phyloP scores from a whole-genome alignment of 2,888 invertebrate species.

The Minunthozetes semirufus region DNA sequence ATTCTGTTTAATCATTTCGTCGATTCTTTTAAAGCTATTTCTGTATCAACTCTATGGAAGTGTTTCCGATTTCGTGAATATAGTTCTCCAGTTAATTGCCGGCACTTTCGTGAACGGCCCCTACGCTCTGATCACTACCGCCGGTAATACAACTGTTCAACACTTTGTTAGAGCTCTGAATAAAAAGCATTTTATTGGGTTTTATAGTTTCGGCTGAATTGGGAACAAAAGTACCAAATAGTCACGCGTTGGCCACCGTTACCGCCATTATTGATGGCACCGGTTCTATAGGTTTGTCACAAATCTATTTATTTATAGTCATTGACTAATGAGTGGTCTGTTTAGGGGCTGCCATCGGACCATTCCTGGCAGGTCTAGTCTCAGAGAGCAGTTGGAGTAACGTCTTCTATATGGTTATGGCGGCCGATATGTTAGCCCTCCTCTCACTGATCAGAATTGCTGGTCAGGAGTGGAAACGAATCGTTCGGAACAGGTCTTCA shows the following conservation, averaged over 20 bases:
- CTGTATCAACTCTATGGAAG: slow-evolving; percentile 42
- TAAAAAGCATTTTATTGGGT: too few species aligned
- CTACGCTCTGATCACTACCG: slow-evolving; percentile 91
- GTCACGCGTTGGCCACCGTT: slow-evolving; percentile 89
- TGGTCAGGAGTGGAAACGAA: slow-evolving; percentile 37
- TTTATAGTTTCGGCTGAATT: slow-evolving; percentile 75
- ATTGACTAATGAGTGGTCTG: not conserved
- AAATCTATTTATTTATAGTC: not conserved
- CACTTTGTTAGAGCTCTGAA: too few species aligned
- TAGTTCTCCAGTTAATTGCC: slow-evolving; percentile 40
- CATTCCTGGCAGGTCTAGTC: slow-evolving; percentile 75
- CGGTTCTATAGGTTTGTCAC: slow-evolving; percentile 60
- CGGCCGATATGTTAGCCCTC: slow-evolving; percentile 48
- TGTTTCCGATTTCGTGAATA: slow-evolving; percentile 33
- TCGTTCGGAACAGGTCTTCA: not conserved
- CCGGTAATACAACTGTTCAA: too few species aligned
- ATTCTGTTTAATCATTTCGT: slow-evolving; percentile 15
- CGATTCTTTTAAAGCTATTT: slow-evolving; percentile 40
- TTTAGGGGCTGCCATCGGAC: slow-evolving; percentile 83
- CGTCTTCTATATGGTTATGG: slow-evolving; percentile 51
- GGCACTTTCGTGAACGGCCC: slow-evolving; percentile 73
- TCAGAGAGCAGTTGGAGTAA: slow-evolving; percentile 56
- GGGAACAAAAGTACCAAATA: slow-evolving; percentile 74
- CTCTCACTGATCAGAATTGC: slow-evolving; percentile 40
- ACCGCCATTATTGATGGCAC: slow-evolving; percentile 96